These are phyloP conservation scores for Aldrovandia affinis DNA, from an alignment of 2,797 vertebrate genomes.

Conservation along the genomic window DNA sequence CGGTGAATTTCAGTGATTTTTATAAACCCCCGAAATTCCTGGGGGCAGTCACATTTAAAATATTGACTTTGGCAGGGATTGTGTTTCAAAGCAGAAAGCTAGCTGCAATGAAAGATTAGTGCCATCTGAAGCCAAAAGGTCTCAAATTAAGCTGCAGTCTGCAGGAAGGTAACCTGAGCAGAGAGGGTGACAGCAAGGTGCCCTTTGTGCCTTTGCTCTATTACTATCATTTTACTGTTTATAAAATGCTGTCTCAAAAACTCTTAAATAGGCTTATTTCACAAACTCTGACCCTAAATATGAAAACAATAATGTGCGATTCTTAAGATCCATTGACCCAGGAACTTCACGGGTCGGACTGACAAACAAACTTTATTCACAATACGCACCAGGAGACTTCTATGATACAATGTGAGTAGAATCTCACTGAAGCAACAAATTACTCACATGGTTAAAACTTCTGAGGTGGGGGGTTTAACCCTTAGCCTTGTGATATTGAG, in stretches of 20 bases:
- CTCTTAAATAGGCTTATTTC: background rate
- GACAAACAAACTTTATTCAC: too few relatives aligned
- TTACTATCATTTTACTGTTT: background rate
- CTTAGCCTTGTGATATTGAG: too few relatives aligned
- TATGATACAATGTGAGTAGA: too few relatives aligned
- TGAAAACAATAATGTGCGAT: too few relatives aligned
- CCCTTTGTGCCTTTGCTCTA: background rate
- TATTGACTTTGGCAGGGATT: background rate
- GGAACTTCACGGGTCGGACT: too few relatives aligned
- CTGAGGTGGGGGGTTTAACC: too few relatives aligned
- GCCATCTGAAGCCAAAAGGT: background rate
- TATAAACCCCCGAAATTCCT: background rate
- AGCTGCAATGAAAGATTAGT: background rate
- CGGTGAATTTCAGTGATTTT: background rate
- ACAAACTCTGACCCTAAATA: background rate
- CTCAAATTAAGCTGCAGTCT: conserved; percentile 4
- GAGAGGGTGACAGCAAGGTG: conserved; percentile 3
- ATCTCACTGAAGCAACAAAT: too few relatives aligned
- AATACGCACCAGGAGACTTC: too few relatives aligned
- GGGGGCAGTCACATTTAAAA: background rate
- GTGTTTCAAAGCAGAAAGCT: background rate
- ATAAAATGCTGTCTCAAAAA: conserved; percentile 9
- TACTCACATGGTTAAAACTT: too few relatives aligned
- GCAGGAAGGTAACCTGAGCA: background rate
- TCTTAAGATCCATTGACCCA: too few relatives aligned